phyloP scores from a whole-genome alignment of 2,888 invertebrate genomes.

The Lamellibrachia columna region DNA sequence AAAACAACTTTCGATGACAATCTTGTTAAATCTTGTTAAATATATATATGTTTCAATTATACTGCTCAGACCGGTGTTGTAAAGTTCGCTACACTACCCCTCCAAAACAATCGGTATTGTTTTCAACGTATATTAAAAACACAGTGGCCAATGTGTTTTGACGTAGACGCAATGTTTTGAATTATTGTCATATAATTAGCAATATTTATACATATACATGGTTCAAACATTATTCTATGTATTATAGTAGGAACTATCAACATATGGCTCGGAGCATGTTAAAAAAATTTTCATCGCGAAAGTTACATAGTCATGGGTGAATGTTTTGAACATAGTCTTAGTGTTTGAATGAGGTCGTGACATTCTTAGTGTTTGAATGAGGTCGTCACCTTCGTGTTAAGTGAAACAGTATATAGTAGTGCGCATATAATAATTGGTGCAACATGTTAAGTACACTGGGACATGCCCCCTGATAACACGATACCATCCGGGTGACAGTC shows the following conservation, averaged over 20 bases:
- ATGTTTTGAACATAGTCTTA: not conserved
- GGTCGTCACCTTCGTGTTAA: not conserved
- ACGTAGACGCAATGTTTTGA: too few species aligned
- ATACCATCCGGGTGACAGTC: not conserved
- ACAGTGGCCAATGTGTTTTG: too few species aligned
- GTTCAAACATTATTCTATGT: too few species aligned
- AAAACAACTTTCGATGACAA: too few species aligned
- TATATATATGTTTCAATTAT: too few species aligned
- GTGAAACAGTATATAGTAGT: not conserved
- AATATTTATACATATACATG: too few species aligned
- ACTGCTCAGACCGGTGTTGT: too few species aligned
- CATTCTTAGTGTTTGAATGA: not conserved
- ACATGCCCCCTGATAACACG: not conserved
- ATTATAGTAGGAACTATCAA: not conserved
- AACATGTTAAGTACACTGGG: not conserved
- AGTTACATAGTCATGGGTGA: not conserved
- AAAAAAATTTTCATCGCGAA: not conserved
- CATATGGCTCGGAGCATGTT: not conserved
- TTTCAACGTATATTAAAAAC: too few species aligned
- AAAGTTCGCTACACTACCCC: too few species aligned
- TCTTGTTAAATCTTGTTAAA: too few species aligned
- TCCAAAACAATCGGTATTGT: too few species aligned
- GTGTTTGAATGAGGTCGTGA: not conserved
- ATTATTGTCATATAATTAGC: too few species aligned
- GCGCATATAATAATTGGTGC: not conserved